Evolutionary conservation across 2,113 vertebrate genomes (phyloP).

Genomic region (human): GRCh38 chr2:140382001-140382500

Average conservation of each 20-base stretch:
- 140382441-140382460: constrained; percentile 20
- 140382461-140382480: not conserved
- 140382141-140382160: not conserved
- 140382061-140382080: not conserved
- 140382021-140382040: not conserved
- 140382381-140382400: not conserved
- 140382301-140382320: constrained; percentile 58
- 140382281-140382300: constrained; percentile 40
- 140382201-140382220: constrained; percentile 65
- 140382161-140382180: constrained; percentile 50
- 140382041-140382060: not conserved
- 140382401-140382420: not conserved
- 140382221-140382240: constrained; percentile 46
- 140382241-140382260: constrained; percentile 55
- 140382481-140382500: constrained; percentile 21
- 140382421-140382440: not conserved
- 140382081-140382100: not conserved
- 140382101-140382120: not conserved
- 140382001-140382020: not conserved
- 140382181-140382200: constrained; percentile 26
- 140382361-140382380: constrained; percentile 31
- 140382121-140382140: not conserved
- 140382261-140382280: constrained; percentile 24
- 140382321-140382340: constrained; percentile 49
- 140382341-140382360: constrained; percentile 40